A percentile compares a stretch with the other conserved stretches of the same genome.
Conservation (phyloP, 1,140 invertebrate species). For the Rhopalosiphum padi region DNA sequence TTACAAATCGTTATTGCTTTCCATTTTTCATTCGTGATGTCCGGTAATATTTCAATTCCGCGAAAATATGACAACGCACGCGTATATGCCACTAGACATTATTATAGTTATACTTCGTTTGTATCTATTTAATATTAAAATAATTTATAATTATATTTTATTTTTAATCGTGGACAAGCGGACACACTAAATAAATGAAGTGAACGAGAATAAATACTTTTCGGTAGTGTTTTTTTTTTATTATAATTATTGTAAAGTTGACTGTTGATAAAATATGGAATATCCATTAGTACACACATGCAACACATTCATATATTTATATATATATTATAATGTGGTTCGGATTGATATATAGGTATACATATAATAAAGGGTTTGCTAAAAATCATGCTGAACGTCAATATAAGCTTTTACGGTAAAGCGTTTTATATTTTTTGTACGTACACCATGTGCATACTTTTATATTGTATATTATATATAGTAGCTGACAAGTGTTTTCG, state of each 20-base stretch:
- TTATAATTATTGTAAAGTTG: not conserved
- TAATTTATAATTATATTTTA: not conserved
- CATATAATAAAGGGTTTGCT: not conserved
- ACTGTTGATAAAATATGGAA: not conserved
- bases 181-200: not conserved
- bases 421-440: not conserved
- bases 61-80: not conserved
- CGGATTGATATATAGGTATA: not conserved
- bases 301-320: not conserved
- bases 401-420: not conserved
- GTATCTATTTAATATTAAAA: not conserved
- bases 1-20: slow-evolving; percentile 10
- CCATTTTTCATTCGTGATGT: not conserved
- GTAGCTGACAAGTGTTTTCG: not conserved
- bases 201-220: not conserved
- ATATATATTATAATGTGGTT: not conserved
- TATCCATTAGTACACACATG: not conserved
- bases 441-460: not conserved
- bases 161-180: not conserved
- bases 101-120: not conserved
- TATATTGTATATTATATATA: not conserved
- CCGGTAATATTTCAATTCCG: not conserved
- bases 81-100: not conserved
- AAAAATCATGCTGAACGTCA: not conserved
- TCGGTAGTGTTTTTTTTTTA: no score